Evolutionary conservation across 1,140 invertebrate species (phyloP), one percentile per base, ranked within the genome.

Genomic region (Heliconius melpomene): DNA sequence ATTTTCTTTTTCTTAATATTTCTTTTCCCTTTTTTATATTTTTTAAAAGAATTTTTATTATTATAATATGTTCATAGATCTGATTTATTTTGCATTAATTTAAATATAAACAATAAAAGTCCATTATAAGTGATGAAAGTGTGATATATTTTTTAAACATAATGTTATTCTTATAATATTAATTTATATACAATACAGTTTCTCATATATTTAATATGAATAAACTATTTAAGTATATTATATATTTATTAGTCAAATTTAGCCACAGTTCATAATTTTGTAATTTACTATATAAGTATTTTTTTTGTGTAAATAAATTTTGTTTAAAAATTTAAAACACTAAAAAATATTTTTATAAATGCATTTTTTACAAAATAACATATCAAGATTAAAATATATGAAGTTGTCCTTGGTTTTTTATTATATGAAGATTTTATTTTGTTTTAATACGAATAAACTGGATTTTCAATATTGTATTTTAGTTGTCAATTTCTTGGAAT

Each of bases 71-170:
- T 57, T 23, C 20, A 57, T 23, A 57, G 54, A 57, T 57, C 54
- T 57, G 54, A 23, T 57, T 57, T 57, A 11, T 57, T 23, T 54
- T 38, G 32, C 32, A 36, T 36, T 36, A 36, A 11, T n/a, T 23
- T 36, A 74, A 16, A 74, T 46, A 46, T 52, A 38, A 72, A 36
- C 20, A 36, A 36, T 36, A 72, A 54, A 54, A 54, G n/a, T 57
- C n/a, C 5, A n/a, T 57, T 57, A 57, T 9, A 57, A 60, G 57
- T 60, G 57, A 73, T 73, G 20, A 74, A 26, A 73, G 40, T 38
- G 40, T 73, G 32, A 38, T 38, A 73, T 38, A 38, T 73, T 36
- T 36, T 72, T 36, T 36, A 36, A 5, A 72, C 23, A 36, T 72
- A 18, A 52, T 52, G 18, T 18, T 52, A 52, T 16, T 52, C 13